Evolutionary conservation across 2,888 invertebrate genomes (phyloP).

Genomic region (Calliopum simillimum): DNA sequence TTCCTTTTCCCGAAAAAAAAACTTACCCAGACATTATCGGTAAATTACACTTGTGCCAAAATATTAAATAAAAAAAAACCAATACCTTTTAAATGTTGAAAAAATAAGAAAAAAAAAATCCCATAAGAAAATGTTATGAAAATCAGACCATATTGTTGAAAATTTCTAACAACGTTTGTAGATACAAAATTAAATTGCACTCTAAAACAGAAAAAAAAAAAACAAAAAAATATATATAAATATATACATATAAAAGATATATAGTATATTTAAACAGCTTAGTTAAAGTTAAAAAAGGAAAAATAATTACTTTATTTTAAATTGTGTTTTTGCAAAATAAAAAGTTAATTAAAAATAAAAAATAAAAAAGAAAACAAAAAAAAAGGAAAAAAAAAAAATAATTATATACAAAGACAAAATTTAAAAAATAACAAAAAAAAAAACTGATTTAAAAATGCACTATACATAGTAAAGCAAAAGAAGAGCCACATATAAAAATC

Average conservation of each 20-base stretch:
- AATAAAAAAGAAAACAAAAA: constrained; percentile 33
- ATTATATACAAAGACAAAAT: constrained; percentile 23
- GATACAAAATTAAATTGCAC: constrained; percentile 33
- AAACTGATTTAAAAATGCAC: too few species aligned
- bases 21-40: too few species aligned
- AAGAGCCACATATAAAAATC: too few species aligned
- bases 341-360: constrained; percentile 10
- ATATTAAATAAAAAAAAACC: background rate
- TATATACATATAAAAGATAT: constrained; percentile 15
- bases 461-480: too few species aligned
- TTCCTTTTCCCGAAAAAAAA: too few species aligned
- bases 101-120: constrained; percentile 25
- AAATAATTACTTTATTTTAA: constrained; percentile 32
- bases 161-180: constrained; percentile 29
- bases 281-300: constrained; percentile 17
- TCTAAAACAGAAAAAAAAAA: constrained; percentile 30
- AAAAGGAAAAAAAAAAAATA: constrained; percentile 29
- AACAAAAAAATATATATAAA: constrained; percentile 17
- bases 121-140: constrained; percentile 1
- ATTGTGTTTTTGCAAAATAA: constrained; percentile 30
- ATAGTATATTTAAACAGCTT: constrained; percentile 21
- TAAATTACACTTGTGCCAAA: too few species aligned
- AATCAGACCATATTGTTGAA: constrained; percentile 40
- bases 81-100: constrained; percentile 30
- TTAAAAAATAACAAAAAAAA: too few species aligned